Evolutionary conservation across 2,113 vertebrate genomes (phyloP).

Genomic region (Podiceps cristatus): DNA sequence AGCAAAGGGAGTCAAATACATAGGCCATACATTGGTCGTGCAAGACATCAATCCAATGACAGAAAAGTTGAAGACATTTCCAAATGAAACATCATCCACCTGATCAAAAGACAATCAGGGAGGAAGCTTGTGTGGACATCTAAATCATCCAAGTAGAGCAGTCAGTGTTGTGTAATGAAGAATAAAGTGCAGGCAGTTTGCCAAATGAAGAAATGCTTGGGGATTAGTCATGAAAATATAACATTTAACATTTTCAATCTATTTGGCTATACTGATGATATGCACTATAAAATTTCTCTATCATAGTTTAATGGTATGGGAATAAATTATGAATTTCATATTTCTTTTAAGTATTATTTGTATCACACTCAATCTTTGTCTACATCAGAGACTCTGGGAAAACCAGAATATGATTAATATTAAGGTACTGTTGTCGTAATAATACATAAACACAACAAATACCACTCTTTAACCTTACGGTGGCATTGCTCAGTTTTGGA

Average conservation of each 20-base stretch:
- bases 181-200: neutral
- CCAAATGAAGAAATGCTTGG: neutral
- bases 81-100: neutral
- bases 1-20: neutral
- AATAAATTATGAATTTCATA: neutral
- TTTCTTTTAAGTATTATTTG: neutral
- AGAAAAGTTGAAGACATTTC: neutral
- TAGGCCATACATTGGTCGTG: neutral
- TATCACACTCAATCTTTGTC: neutral
- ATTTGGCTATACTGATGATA: neutral
- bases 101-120: neutral
- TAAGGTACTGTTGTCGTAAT: neutral
- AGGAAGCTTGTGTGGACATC: neutral
- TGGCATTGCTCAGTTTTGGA: neutral
- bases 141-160: neutral
- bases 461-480: neutral
- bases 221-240: neutral
- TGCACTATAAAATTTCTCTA: neutral
- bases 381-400: neutral
- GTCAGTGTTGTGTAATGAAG: neutral
- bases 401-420: neutral
- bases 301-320: neutral
- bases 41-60: neutral
- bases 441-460: neutral
- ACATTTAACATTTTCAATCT: neutral